phyloP scores from a whole-genome alignment of 2,888 invertebrate genomes.

The Podotricha telesiphe region DNA sequence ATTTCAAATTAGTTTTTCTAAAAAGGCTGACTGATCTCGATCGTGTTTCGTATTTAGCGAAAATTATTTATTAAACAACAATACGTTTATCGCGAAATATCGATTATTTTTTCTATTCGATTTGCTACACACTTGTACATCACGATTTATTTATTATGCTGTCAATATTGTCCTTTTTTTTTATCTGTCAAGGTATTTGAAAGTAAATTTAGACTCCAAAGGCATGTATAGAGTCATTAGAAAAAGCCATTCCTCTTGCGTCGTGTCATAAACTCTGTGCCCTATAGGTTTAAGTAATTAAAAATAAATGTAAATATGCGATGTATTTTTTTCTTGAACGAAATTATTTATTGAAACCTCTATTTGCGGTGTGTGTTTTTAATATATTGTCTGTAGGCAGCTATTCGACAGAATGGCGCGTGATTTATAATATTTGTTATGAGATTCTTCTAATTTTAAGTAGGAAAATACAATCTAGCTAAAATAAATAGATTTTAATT shows the following conservation, averaged over 20 bases:
- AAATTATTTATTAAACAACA: not conserved
- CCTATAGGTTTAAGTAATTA: not conserved
- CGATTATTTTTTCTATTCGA: constrained; percentile 8
- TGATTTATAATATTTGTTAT: not conserved
- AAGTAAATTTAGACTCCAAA: not conserved
- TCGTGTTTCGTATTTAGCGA: not conserved
- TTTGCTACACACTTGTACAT: not conserved
- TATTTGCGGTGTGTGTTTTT: not conserved
- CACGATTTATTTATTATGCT: not conserved
- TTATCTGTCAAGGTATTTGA: not conserved
- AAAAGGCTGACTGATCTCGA: constrained; percentile 7
- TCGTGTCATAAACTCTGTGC: constrained; percentile 19
- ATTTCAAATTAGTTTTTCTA: not conserved
- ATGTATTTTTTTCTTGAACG: not conserved
- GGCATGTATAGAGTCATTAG: constrained; percentile 8
- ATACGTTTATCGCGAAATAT: not conserved
- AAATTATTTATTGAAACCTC: constrained; percentile 10
- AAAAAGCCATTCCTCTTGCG: constrained; percentile 5
- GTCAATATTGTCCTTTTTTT: not conserved
- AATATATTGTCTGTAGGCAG: not conserved
- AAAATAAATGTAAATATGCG: constrained; percentile 14
- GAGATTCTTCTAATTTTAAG: not conserved
- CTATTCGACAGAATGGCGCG: not conserved
- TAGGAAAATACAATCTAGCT: not conserved
- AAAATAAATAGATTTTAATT: constrained; percentile 6